A percentile compares a stretch with the other conserved stretches of the same genome.
These are phyloP conservation scores for Esperia sulphurella DNA, from an alignment of 2,888 invertebrate genomes.

Conservation along the genomic window DNA sequence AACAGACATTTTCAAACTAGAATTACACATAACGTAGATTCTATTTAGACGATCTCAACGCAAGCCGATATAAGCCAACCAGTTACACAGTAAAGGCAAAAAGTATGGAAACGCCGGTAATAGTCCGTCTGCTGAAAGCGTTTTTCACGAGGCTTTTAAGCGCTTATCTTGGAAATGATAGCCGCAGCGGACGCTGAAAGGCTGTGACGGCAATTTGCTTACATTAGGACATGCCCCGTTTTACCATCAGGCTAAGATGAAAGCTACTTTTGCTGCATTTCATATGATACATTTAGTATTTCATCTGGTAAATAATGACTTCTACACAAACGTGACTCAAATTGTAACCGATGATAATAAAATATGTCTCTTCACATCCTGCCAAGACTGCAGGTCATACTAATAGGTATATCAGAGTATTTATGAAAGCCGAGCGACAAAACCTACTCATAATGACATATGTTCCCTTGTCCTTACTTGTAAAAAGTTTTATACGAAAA, in stretches of 20 bases:
- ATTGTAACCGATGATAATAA: too few species aligned
- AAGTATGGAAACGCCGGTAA: constrained; percentile 59
- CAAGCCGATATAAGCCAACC: constrained; percentile 38
- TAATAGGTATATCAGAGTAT: too few species aligned
- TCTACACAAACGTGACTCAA: too few species aligned
- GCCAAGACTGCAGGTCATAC: too few species aligned
- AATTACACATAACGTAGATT: too few species aligned
- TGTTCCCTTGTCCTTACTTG: too few species aligned
- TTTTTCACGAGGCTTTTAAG: constrained; percentile 75
- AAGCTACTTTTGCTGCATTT: constrained; percentile 41
- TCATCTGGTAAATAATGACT: too few species aligned
- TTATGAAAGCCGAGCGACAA: too few species aligned
- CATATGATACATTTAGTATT: constrained; percentile 18
- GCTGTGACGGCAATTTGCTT: constrained; percentile 76
- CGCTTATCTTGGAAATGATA: constrained; percentile 78
- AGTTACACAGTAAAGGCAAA: constrained; percentile 41
- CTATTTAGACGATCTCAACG: constrained; percentile 32
- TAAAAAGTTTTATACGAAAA: too few species aligned
- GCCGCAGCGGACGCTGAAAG: constrained; percentile 73
- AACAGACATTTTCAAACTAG: constrained; percentile 11
- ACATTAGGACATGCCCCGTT: constrained; percentile 72
- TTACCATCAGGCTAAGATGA: constrained; percentile 40
- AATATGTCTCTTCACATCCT: too few species aligned
- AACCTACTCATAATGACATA: too few species aligned
- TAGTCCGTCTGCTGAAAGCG: constrained; percentile 69